Evolutionary conservation across 2,888 invertebrate genomes (phyloP), one percentile per base, ranked within the genome.

Genomic region (Chouioia cunea): DNA sequence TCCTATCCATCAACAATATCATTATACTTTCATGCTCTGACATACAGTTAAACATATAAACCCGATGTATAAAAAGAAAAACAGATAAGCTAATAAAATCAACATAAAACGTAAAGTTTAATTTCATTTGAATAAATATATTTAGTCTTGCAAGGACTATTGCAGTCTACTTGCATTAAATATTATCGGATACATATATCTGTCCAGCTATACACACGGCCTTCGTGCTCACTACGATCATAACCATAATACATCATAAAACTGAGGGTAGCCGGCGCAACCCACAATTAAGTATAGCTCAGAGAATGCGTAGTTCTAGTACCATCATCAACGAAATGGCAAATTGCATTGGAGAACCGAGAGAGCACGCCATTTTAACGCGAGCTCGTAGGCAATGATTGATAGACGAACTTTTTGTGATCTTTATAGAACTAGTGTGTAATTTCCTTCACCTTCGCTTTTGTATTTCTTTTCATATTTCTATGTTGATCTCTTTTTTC

Each of bases 381-480:
- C 10, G 36, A 36, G 10, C 36, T 36, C 36, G 36, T 36, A 36
- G 36, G 36, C 36, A 36, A 10, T 72, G 72, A 72, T 68, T 72
- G 72, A 72, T 72, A 65, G 56, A 54, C 44, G 60, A 52, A 16
- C 18, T 65, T 72, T 68, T 72, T 72, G 71, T 54, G 50, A 71
- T 68, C 67, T 71, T 71, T 71, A 67, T 64, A 53, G 58, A 50
- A 53, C 58, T 47, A 67, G 67, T 71, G 68, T 68, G 63, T 67
- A 54, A 47, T 57, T 60, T 63, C 20, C 63, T 23, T 44, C 15
- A 4, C 43, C 46, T 46, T 22, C 6, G 10, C 10, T 36, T 36
- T 59, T 52, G 14, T 53, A 15, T 36, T 36, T 36, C 10, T 36
- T 27, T 6, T 27, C n/a, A n/a, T 27, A 6, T 12, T 10, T 6